Conservation (phyloP, 2,888 invertebrate genomes). For the Monopis laevigella region DNA sequence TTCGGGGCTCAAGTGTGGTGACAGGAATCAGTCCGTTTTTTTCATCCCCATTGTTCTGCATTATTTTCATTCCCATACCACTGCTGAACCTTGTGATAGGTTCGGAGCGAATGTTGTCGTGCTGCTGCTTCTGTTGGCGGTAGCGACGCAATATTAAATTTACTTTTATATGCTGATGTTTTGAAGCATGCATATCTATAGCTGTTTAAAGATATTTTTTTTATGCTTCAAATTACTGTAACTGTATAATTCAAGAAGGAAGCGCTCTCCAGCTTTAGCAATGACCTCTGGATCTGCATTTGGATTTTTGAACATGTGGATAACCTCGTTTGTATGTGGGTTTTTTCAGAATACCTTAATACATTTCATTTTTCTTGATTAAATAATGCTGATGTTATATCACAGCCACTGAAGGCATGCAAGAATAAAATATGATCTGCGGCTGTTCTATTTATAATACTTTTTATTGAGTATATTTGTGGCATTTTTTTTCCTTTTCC, state of each 20-base stretch:
- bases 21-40: slow-evolving; percentile 14
- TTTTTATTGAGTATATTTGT: background rate
- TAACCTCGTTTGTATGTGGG: slow-evolving; percentile 19
- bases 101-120: no score
- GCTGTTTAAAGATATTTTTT: slow-evolving; percentile 9
- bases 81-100: no score
- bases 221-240: slow-evolving; percentile 10
- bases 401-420: slow-evolving; percentile 23
- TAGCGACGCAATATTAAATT: no score
- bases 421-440: background rate
- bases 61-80: no score
- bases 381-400: slow-evolving; percentile 24
- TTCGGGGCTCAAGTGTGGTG: slow-evolving; percentile 10
- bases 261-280: slow-evolving; percentile 13
- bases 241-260: slow-evolving; percentile 13
- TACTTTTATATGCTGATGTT: slow-evolving; percentile 13
- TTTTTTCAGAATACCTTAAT: slow-evolving; percentile 20
- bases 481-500: background rate
- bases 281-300: slow-evolving; percentile 18
- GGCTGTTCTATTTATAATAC: background rate
- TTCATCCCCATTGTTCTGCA: slow-evolving; percentile 8
- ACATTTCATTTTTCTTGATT: no score
- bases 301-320: no score
- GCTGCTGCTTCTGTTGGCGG: no score
- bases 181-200: slow-evolving; percentile 13